Conservation (phyloP, 2,797 vertebrate genomes). For the Echiichthys vipera region DNA sequence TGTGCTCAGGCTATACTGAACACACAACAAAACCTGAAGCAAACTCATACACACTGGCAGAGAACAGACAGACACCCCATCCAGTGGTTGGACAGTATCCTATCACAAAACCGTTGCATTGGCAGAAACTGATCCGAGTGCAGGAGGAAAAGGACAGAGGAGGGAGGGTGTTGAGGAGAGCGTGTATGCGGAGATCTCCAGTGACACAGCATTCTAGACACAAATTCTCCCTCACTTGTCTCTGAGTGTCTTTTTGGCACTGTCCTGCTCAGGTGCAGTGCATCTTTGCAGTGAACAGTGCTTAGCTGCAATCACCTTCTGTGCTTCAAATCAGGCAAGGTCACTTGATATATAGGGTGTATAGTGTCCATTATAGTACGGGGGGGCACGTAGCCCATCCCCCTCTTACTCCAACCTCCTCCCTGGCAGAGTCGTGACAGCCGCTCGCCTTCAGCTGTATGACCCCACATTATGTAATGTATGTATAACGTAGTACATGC, state of each 20-base stretch:
- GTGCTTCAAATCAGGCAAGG: conserved; percentile 24
- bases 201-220: conserved; percentile 83
- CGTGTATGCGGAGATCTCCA: conserved; percentile 67
- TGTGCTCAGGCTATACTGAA: background rate
- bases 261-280: conserved; percentile 20
- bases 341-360: conserved; percentile 17
- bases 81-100: conserved; percentile 22
- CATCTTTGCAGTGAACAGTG: conserved; percentile 2
- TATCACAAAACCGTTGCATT: conserved; percentile 20
- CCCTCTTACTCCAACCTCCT: conserved; percentile 29
- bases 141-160: conserved; percentile 47
- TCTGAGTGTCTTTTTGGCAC: conserved; percentile 24
- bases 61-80: conserved; percentile 8
- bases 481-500: conserved; percentile 22
- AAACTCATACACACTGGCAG: background rate
- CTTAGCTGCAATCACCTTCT: background rate
- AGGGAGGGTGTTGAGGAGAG: conserved; percentile 46
- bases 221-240: conserved; percentile 11
- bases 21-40: conserved; percentile 7
- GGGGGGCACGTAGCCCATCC: conserved; percentile 14
- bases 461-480: conserved; percentile 71
- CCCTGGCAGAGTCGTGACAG: conserved; percentile 72
- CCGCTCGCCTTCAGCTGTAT: conserved; percentile 61
- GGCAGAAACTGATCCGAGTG: conserved; percentile 31
- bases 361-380: conserved; percentile 1